Conservation (phyloP, 2,888 invertebrate species). For the Caenorhabditis becei region DNA sequence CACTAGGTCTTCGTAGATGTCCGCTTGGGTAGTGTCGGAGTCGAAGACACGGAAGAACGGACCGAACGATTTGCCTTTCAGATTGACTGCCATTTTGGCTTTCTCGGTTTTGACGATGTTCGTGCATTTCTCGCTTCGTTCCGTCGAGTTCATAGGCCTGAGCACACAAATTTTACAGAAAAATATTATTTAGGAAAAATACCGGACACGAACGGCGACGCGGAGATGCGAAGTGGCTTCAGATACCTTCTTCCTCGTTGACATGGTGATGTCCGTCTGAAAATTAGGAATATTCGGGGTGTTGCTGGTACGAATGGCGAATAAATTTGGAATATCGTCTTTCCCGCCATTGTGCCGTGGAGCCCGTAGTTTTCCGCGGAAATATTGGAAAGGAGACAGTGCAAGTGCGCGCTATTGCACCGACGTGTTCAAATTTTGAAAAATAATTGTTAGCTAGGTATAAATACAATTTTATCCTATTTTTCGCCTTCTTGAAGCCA, state of each 20-base stretch:
- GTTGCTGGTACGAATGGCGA: not conserved
- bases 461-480: no score
- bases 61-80: slow-evolving; percentile 71
- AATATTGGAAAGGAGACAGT: no score
- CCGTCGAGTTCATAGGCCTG: slow-evolving; percentile 89
- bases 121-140: slow-evolving; percentile 86
- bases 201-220: slow-evolving; percentile 92
- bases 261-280: slow-evolving; percentile 34
- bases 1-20: slow-evolving; percentile 92
- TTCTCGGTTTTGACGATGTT: slow-evolving; percentile 86
- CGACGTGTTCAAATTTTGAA: no score
- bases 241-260: slow-evolving; percentile 42
- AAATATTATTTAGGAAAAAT: slow-evolving; percentile 79
- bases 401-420: no score
- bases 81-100: slow-evolving; percentile 84
- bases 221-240: slow-evolving; percentile 87
- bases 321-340: not conserved
- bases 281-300: not conserved
- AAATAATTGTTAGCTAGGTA: no score
- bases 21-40: slow-evolving; percentile 88
- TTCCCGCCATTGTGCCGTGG: slow-evolving; percentile 21
- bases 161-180: slow-evolving; percentile 58
- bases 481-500: no score
- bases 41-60: slow-evolving; percentile 91
- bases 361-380: no score